Base-by-base conservation (phyloP, 2,888 invertebrate genomes). In the Leucozona laternaria region DNA sequence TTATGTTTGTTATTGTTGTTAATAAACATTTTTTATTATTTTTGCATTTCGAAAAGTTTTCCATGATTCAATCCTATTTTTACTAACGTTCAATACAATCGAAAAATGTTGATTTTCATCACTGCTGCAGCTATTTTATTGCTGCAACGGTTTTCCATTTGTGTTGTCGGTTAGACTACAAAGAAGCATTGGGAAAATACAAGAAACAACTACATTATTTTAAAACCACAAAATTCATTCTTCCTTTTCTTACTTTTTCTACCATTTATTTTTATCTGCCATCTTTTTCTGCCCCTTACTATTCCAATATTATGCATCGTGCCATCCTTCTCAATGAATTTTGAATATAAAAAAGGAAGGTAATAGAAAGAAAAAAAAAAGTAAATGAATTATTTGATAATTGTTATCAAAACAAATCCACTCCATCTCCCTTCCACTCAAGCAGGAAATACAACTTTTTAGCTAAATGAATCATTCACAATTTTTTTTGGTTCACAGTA, bases 361-460 rank as follows among this genome's bases (percentile, higher is more conserved):
- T 11, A 43, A 25, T 28, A 25, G 0, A 31, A 34, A 28, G 17
- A 31, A 31, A 55, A 57, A 57, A 57, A 28, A 13, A 13, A 20
- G 0, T 20, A 64, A 64, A 48, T 48, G 20, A 45, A 66, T 11
- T n/a, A n/a, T n/a, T n/a, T n/a, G n/a, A 28, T 31, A 15, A 10
- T 20, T 43, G 34, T 48, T 48, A 66, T 20, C 66, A 66, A 66
- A 66, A 66, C 66, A 66, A 66, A 66, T 11, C 45, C 13, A 37
- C 48, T 45, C 64, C 25, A 28, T 77, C 82, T 82, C 82, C 3
- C 50, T 82, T 50, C 15, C 66, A 22, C 71, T 22, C 72, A 60
- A 8, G 48, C 70, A 70, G 64, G 13, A 2, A 13, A 40, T 7
- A 25, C 66, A 40, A 58, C 8, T 15, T 6, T 31, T 31, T 8